Base-by-base conservation (phyloP, 2,797 vertebrate genomes). In the Clarias pachynema region DNA sequence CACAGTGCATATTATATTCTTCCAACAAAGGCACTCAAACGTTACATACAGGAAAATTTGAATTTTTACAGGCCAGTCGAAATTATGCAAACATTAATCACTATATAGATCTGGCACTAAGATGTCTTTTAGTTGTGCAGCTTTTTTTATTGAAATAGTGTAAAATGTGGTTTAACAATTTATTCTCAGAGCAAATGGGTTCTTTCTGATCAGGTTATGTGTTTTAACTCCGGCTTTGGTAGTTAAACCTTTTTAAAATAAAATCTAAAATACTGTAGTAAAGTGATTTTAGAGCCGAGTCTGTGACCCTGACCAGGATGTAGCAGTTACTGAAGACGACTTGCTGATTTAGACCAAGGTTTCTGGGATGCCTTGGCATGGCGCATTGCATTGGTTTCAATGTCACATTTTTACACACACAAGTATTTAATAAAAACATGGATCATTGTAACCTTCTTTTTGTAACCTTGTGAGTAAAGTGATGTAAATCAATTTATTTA, bases 1-100 rank as follows among this genome's bases (percentile, higher is more conserved):
- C 77, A 12, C 37, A 70, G 57, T n/a, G 82, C 59, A 49, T 66
- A 73, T 65, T 83, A 49, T 63, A 37, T 81, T 66, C 70, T 12
- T 68, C 7, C 6, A 53, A 82, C 70, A 86, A 83, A 69, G 60
- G 63, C 74, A 77, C 40, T 69, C 57, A 60, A 62, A 82, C 56
- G 59, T 69, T 60, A 69, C 44, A 44, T 65, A 26, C 4, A 81
- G 73, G 60, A 81, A 53, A 81, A 44, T 44, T 56, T 2, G 62
- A 68, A 77, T 77, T 86, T 82, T 44, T 78, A 82, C 24, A 66
- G 31, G 57, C 1, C 59, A 16, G 40, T 74, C 44, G 68, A 53
- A 49, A 29, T 77, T 26, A 49, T 82, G 79, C 53, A 74, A 66
- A 73, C 84, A 68, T 81, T n/a, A 75, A 29, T 44, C 69, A 44